Percentiles rank a stretch among this genome's conserved stretches.
These are phyloP conservation scores for Melanotus villosus DNA, from an alignment of 2,888 invertebrate genomes.

Conservation along the genomic window DNA sequence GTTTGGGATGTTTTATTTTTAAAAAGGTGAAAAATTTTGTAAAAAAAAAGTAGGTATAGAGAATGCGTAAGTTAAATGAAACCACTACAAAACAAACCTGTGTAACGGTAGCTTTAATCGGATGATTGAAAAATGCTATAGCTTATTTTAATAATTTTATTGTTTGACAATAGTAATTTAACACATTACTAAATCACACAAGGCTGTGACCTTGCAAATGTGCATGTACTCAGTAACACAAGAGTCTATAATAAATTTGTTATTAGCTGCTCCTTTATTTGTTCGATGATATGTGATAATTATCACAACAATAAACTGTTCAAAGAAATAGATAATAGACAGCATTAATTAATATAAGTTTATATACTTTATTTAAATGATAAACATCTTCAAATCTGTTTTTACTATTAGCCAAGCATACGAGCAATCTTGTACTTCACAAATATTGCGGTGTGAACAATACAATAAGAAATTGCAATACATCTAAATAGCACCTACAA, in stretches of 20 bases:
- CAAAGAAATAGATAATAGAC: constrained; percentile 6
- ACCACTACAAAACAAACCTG: too few species aligned
- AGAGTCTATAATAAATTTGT: background rate
- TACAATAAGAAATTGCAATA: constrained; percentile 4
- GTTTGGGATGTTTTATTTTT: too few species aligned
- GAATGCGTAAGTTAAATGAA: too few species aligned
- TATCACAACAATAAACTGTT: constrained; percentile 1
- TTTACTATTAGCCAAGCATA: constrained; percentile 14
- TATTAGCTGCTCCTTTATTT: constrained; percentile 8
- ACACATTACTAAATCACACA: too few species aligned
- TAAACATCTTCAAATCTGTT: background rate
- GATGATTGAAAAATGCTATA: too few species aligned
- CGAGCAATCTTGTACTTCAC: constrained; percentile 19
- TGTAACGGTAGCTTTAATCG: too few species aligned
- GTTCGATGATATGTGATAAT: constrained; percentile 18
- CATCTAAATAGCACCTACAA: constrained; percentile 13
- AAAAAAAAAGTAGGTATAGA: too few species aligned
- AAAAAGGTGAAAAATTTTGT: too few species aligned
- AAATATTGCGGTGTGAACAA: constrained; percentile 17
- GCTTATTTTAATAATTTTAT: too few species aligned
- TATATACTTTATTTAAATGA: constrained; percentile 13
- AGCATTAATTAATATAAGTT: background rate
- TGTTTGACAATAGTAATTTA: too few species aligned
- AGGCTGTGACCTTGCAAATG: constrained; percentile 12
- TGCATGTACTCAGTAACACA: constrained; percentile 10